These are phyloP conservation scores for human DNA, from an alignment of 2,113 vertebrate genomes.

Conservation along the genomic window GRCh38 chr7:151406501-151407000, in stretches of 20 bases:
- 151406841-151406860: background rate
- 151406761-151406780: background rate
- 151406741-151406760: background rate
- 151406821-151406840: background rate
- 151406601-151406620: no score
- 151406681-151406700: rapidly evolving
- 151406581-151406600: background rate
- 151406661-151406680: background rate
- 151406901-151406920: background rate
- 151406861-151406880: background rate
- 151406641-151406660: background rate
- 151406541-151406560: background rate
- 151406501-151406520: background rate
- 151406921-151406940: background rate
- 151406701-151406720: no score
- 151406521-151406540: background rate
- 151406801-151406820: background rate
- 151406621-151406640: background rate
- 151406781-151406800: background rate
- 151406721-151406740: rapidly evolving
- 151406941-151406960: no score
- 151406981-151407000: background rate
- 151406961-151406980: background rate
- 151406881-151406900: background rate
- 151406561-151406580: rapidly evolving